Percentiles rank a stretch among this genome's conserved stretches.
Conservation (phyloP, 2,113 vertebrate species). For the Melanostigma gelatinosum region DNA sequence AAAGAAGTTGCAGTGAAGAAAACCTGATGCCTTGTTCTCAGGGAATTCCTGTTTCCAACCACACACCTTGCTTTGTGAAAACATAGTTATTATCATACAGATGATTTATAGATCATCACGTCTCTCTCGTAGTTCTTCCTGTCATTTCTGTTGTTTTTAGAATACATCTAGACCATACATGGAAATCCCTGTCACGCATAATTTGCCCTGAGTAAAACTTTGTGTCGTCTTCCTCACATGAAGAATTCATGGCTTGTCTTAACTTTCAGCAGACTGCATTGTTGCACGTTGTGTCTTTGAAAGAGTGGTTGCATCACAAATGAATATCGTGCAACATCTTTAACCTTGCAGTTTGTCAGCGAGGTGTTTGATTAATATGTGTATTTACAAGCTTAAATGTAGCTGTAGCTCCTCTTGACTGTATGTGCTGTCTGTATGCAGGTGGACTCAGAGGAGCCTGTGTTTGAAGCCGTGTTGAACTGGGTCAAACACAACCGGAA, state of each 20-base stretch:
- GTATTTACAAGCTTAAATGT: not conserved
- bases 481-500: conserved; percentile 97
- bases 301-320: not conserved
- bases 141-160: conserved; percentile 47
- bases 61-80: conserved; percentile 46
- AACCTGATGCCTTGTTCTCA: conserved; percentile 63
- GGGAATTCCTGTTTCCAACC: conserved; percentile 67
- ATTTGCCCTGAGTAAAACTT: conserved; percentile 26
- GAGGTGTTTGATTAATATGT: not conserved
- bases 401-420: not conserved
- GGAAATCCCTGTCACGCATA: conserved; percentile 37
- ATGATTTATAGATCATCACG: conserved; percentile 63
- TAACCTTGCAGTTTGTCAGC: not conserved
- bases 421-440: conserved; percentile 61
- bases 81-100: conserved; percentile 63
- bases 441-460: conserved; percentile 98
- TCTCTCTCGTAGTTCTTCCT: conserved; percentile 38
- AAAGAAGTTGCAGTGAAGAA: conserved; percentile 69
- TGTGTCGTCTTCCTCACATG: not conserved
- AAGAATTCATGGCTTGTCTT: conserved; percentile 14
- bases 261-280: not conserved
- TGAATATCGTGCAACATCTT: not conserved
- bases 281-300: conserved; percentile 3
- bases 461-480: conserved; percentile 96
- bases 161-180: conserved; percentile 48